A percentile compares a stretch with the other conserved stretches of the same genome.
Evolutionary conservation across 2,888 invertebrate species (phyloP).

Genomic region (Diadegma fenestrale): DNA sequence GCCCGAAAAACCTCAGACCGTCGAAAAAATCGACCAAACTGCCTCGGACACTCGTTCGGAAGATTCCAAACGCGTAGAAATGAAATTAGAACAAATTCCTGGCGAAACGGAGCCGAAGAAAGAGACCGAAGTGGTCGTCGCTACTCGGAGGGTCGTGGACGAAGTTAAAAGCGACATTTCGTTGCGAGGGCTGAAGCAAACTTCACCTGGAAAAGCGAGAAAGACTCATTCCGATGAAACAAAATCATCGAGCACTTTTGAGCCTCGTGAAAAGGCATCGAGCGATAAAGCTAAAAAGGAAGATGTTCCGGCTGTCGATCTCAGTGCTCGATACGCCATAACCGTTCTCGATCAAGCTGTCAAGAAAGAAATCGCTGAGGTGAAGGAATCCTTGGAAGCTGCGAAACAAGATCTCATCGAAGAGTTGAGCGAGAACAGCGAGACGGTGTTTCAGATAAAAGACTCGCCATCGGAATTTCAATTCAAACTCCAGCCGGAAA

Average conservation of each 20-base stretch:
- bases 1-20: neutral
- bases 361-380: constrained; percentile 90
- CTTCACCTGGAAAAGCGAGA: constrained; percentile 72
- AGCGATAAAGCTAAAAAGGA: constrained; percentile 83
- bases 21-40: neutral
- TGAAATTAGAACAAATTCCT: constrained; percentile 55
- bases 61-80: neutral
- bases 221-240: constrained; percentile 74
- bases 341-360: constrained; percentile 85
- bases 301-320: constrained; percentile 80
- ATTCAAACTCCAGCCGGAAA: constrained; percentile 88
- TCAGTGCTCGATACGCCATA: constrained; percentile 81
- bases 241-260: constrained; percentile 71
- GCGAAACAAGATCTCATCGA: constrained; percentile 90
- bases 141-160: constrained; percentile 68
- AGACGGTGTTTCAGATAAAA: constrained; percentile 85
- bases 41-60: neutral
- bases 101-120: constrained; percentile 52
- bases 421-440: constrained; percentile 88
- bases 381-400: constrained; percentile 90
- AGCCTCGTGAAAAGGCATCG: constrained; percentile 77
- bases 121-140: constrained; percentile 77
- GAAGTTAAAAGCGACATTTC: constrained; percentile 66
- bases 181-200: constrained; percentile 72
- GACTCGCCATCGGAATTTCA: constrained; percentile 92